phyloP scores from a whole-genome alignment of 2,113 vertebrate genomes.

The Seriola aureovittata region DNA sequence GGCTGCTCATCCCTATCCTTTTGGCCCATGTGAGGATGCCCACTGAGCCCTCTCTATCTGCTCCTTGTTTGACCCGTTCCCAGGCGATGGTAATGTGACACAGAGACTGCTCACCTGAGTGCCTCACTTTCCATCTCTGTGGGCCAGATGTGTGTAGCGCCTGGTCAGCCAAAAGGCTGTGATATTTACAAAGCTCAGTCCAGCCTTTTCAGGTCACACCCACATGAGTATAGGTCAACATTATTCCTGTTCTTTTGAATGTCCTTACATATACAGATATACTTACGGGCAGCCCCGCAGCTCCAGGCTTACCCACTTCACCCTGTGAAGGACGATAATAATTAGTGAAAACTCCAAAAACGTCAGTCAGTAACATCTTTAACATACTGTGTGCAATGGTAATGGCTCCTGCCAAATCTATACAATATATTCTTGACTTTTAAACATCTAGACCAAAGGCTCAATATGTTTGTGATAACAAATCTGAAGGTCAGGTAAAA shows the following conservation, averaged over 20 bases:
- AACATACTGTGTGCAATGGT: not conserved
- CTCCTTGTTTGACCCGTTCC: conserved; percentile 66
- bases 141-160: conserved; percentile 36
- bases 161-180: conserved; percentile 47
- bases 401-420: conserved; percentile 3
- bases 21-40: conserved; percentile 41
- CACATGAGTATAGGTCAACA: conserved; percentile 15
- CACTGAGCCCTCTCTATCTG: conserved; percentile 68
- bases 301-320: conserved; percentile 74
- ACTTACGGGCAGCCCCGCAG: conserved; percentile 78
- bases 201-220: conserved; percentile 42
- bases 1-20: conserved; percentile 66
- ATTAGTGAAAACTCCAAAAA: conserved; percentile 28
- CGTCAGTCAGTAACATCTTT: conserved; percentile 13
- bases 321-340: conserved; percentile 72
- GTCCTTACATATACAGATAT: conserved; percentile 12
- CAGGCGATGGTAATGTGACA: conserved; percentile 63
- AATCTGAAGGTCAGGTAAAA: conserved; percentile 48
- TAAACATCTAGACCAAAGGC: conserved; percentile 31
- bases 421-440: conserved; percentile 17
- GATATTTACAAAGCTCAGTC: conserved; percentile 57
- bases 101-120: conserved; percentile 65
- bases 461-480: conserved; percentile 35
- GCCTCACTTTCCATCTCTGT: conserved; percentile 82
- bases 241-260: conserved; percentile 8